These are phyloP conservation scores for Antheraea mylitta DNA, from an alignment of 1,140 invertebrate genomes.

Conservation along the genomic window DNA sequence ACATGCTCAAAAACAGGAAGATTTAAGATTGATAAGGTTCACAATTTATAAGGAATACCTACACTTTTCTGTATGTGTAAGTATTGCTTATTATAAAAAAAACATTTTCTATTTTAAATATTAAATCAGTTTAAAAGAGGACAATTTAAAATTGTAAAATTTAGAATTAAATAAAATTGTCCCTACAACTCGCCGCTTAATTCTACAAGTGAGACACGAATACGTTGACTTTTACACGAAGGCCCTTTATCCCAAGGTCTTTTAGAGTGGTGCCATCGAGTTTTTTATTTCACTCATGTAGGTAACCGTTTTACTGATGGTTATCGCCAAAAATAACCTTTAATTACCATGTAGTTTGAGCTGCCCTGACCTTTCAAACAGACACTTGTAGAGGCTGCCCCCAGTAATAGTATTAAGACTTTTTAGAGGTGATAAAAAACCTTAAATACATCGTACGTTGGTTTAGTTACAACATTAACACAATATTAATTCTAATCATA, in stretches of 20 bases:
- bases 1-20: too few species aligned
- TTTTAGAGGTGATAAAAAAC: conserved; percentile 33
- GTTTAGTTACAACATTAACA: too few species aligned
- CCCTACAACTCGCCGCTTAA: conserved; percentile 23
- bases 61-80: too few species aligned
- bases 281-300: conserved; percentile 64
- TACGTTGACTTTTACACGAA: conserved; percentile 45
- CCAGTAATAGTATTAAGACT: conserved; percentile 43
- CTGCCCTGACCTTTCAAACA: conserved; percentile 72
- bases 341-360: conserved; percentile 74
- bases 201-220: conserved; percentile 37
- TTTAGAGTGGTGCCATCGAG: conserved; percentile 49
- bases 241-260: conserved; percentile 58
- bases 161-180: neutral
- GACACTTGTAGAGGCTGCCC: conserved; percentile 46
- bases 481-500: too few species aligned
- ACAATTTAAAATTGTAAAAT: neutral
- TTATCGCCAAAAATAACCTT: conserved; percentile 77
- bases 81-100: too few species aligned
- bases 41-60: too few species aligned
- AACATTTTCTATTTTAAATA: too few species aligned
- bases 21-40: too few species aligned
- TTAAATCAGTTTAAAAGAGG: too few species aligned
- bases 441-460: neutral
- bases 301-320: conserved; percentile 74